These are phyloP conservation scores for Mythimna lalbum DNA, from an alignment of 2,888 invertebrate genomes.

Conservation along the genomic window DNA sequence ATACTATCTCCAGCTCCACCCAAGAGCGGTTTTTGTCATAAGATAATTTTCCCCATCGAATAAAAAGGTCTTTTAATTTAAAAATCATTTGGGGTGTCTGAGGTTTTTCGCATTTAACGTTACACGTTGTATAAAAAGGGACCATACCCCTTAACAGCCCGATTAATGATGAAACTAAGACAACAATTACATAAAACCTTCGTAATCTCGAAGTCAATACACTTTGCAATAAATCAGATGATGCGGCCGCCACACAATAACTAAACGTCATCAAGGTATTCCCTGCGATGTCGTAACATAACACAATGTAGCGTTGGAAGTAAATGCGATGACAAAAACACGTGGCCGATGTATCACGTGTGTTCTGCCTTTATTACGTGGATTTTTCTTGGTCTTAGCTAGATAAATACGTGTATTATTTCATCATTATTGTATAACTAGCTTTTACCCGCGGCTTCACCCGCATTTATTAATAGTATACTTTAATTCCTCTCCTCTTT, in stretches of 20 bases:
- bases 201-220: conserved; percentile 20
- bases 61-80: too few species aligned
- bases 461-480: too few species aligned
- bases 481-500: too few species aligned
- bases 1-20: too few species aligned
- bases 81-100: too few species aligned
- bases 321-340: conserved; percentile 18
- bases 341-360: neutral
- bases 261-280: conserved; percentile 34
- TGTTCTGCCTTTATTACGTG: neutral
- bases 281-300: conserved; percentile 26
- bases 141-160: neutral
- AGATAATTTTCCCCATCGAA: too few species aligned
- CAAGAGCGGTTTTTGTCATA: too few species aligned
- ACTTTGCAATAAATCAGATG: neutral
- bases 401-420: too few species aligned
- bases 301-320: conserved; percentile 19
- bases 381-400: neutral
- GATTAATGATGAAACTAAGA: conserved; percentile 24
- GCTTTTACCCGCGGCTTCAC: too few species aligned
- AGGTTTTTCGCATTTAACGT: too few species aligned
- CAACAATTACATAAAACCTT: neutral
- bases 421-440: too few species aligned
- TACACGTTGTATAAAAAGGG: too few species aligned
- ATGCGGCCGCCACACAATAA: conserved; percentile 3